Evolutionary conservation across 2,113 vertebrate species (phyloP), one percentile per base, ranked within the genome.

Genomic region (Campylorhamphus procurvoides): DNA sequence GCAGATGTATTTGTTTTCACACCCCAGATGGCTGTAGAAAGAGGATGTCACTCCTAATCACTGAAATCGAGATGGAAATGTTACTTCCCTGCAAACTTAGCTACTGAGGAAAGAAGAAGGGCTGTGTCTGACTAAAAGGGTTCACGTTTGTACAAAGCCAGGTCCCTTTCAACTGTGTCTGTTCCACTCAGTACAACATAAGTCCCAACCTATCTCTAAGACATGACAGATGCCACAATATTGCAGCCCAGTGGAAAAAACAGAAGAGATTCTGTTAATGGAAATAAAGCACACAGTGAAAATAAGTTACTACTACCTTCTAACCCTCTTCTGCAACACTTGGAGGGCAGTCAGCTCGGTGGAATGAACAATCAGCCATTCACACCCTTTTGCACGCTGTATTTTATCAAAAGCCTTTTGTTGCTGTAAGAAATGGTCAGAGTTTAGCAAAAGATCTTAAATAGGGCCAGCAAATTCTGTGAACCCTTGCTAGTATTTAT

Each of bases 401-500:
- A 39, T 81, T 87, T 87, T 47, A 64, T 76, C 66, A 86, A 68
- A 88, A 89, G 76, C 44, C n/a, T 89, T 94, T 81, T 76, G n/a
- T 33, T 91, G 69, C 46, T 0, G 0, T 85, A 93, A 59, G 72
- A 91, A 84, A 25, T 10, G 7, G 35, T 71, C 58, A 77, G 82
- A 74, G 63, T 82, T 74, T 66, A 53, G 49, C 76, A 24, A 69
- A 88, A 72, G 76, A 93, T 58, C 39, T 93, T 92, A 19, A 74
- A 83, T 89, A 74, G 49, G 58, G 20, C 18, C 71, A 64, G 68
- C 55, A 95, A 86, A 13, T 90, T 85, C 76, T 76, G 18, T 24
- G 28, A 89, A 84, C 60, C 74, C 42, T 81, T 93, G 50, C 42
- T 86, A 89, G 93, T 91, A 97, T 95, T 97, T 96, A 96, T 96